Conservation (phyloP, 2,888 invertebrate genomes). For the Drosophila melanocephala region DNA sequence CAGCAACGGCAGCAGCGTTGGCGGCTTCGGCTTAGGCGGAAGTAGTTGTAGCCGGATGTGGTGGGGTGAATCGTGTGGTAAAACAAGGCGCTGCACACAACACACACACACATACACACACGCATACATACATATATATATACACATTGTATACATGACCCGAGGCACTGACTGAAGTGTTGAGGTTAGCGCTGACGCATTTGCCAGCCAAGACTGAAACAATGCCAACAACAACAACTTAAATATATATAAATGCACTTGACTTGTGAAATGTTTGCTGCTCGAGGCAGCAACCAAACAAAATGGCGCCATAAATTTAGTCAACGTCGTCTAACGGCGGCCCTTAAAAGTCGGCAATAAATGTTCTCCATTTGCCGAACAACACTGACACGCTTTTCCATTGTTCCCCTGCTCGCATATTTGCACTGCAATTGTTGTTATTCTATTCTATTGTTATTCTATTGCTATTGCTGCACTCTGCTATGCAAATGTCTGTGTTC, state of each 20-base stretch:
- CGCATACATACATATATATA: background rate
- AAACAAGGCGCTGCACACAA: conserved; percentile 32
- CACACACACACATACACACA: conserved; percentile 19
- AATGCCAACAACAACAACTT: conserved; percentile 16
- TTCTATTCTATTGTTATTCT: background rate
- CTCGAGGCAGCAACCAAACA: conserved; percentile 46
- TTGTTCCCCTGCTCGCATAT: conserved; percentile 41
- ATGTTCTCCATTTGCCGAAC: conserved; percentile 65
- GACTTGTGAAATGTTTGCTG: conserved; percentile 64
- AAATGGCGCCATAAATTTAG: conserved; percentile 75
- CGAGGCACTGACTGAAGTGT: conserved; percentile 56
- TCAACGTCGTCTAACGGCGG: conserved; percentile 60
- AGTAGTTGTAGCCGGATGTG: conserved; percentile 65
- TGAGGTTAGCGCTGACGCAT: conserved; percentile 76
- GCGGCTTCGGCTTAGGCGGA: conserved; percentile 43
- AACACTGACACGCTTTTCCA: conserved; percentile 61
- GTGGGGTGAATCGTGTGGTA: conserved; percentile 23
- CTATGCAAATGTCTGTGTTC: conserved; percentile 55
- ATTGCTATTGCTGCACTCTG: conserved; percentile 21
- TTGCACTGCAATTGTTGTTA: conserved; percentile 38
- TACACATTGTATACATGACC: conserved; percentile 29
- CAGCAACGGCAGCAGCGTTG: conserved; percentile 28
- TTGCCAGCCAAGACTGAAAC: conserved; percentile 35
- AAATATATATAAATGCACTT: conserved; percentile 67
- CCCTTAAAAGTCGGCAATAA: conserved; percentile 73